Evolutionary conservation across 2,797 vertebrate genomes (phyloP).

Genomic region (Periophthalmus magnuspinnatus): DNA sequence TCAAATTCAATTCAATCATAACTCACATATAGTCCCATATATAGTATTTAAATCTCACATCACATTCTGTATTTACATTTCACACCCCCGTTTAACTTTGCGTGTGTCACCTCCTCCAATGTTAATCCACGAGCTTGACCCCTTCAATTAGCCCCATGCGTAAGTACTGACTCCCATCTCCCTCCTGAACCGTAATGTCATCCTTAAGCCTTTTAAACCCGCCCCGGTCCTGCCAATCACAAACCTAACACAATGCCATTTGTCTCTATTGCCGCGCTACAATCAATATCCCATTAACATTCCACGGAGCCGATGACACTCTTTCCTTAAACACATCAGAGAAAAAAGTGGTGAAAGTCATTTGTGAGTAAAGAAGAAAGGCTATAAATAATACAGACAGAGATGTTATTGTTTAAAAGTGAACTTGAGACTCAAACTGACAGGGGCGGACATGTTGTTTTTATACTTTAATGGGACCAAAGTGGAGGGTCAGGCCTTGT

Average conservation of each 20-base stretch:
- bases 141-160: constrained; percentile 12
- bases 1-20: neutral
- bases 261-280: constrained; percentile 33
- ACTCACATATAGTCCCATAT: neutral
- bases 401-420: constrained; percentile 9
- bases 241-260: constrained; percentile 47
- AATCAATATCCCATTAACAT: constrained; percentile 69
- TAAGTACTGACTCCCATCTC: constrained; percentile 29
- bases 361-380: neutral
- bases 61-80: neutral
- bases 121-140: constrained; percentile 11
- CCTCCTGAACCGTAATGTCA: constrained; percentile 23
- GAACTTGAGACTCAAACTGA: neutral
- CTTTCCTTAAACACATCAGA: constrained; percentile 34
- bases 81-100: neutral
- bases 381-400: constrained; percentile 4
- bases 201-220: constrained; percentile 38
- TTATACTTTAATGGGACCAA: neutral
- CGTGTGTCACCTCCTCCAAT: neutral
- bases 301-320: constrained; percentile 48
- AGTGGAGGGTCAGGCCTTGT: constrained; percentile 1
- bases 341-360: constrained; percentile 2
- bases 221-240: constrained; percentile 52
- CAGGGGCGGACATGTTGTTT: constrained; percentile 1
- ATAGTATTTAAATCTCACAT: neutral